These are phyloP conservation scores for Mirza zaza DNA, from an alignment of 2,113 vertebrate species.

Conservation along the genomic window DNA sequence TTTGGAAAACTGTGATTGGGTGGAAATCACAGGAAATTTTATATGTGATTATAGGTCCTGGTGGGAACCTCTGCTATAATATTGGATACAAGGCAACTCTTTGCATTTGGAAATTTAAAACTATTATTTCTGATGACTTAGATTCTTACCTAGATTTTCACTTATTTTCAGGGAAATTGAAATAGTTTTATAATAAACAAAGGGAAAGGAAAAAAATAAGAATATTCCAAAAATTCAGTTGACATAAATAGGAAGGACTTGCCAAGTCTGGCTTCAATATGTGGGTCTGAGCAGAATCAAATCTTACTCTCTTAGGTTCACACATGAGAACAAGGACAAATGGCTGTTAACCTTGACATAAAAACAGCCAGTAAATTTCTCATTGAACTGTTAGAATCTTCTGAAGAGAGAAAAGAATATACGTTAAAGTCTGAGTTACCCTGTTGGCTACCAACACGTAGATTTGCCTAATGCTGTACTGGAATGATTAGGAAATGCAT, in stretches of 20 bases:
- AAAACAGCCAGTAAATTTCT: not conserved
- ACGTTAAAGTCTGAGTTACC: not conserved
- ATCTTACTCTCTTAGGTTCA: not conserved
- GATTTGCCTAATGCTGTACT: not conserved
- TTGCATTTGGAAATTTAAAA: constrained; percentile 37
- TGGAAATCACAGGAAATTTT: not conserved
- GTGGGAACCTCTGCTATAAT: not conserved
- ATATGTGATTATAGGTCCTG: not conserved
- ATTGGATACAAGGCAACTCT: not conserved
- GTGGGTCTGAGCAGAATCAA: not conserved
- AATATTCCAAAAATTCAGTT: not conserved
- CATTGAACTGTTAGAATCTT: not conserved
- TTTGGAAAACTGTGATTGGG: not conserved
- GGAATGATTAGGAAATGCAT: not conserved
- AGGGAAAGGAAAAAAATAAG: not conserved
- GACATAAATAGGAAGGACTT: not conserved
- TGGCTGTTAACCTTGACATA: not conserved
- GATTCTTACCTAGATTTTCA: constrained; percentile 22
- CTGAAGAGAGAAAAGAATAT: not conserved
- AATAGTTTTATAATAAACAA: not conserved
- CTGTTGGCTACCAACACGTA: not conserved
- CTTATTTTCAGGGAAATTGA: not conserved
- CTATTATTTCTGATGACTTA: not conserved
- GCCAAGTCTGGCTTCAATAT: not conserved
- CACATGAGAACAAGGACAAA: not conserved